Base-by-base conservation (phyloP, 2,113 vertebrate species). In the Aptenodytes patagonicus region DNA sequence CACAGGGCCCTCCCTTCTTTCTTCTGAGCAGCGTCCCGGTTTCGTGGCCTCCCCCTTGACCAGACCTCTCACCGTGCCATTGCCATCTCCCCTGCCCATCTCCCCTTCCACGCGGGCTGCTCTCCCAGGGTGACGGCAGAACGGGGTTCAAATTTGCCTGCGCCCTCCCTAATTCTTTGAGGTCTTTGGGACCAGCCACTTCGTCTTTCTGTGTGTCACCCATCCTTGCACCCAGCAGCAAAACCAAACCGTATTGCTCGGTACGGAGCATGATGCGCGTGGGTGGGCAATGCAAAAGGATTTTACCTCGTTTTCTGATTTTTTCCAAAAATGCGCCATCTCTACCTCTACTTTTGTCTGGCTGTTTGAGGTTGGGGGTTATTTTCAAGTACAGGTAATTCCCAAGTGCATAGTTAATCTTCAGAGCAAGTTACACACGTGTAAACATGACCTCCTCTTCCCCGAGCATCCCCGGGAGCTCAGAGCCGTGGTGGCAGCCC, bases 251-350 rank as follows among this genome's bases (percentile, higher is more conserved):
- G 2, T 4, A 0, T 8, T 10, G 49, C 57, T 54, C 1, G 5
- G 15, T 25, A 2, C 13, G 0, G 8, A 36, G 58, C 17, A 42
- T 26, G 42, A 62, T 13, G n/a, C 0, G 8, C 3, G 1, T 1
- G 69, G 44, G 61, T 20, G 86, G 40, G 66, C 10, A 19, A 31
- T 0, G 14, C 32, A 8, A 13, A 29, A 26, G 19, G 46, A 38
- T n/a, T 32, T 65, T 15, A 8, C 40, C 49, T 15, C 6, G 1
- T 57, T 64, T 14, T 31, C 70, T 8, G 36, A 2, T 52, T 57
- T 64, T 71, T 71, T 55, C 38, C 26, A 4, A n/a, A 65, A 79
- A 15, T 1, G 2, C 44, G 14, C 40, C 18, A 5, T 57, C n/a
- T 42, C 60, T 42, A 11, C n/a, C 60, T 18, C 17, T 49, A 4